These are phyloP conservation scores for Pangasianodon gigas DNA, from an alignment of 2,113 vertebrate genomes.

Conservation along the genomic window DNA sequence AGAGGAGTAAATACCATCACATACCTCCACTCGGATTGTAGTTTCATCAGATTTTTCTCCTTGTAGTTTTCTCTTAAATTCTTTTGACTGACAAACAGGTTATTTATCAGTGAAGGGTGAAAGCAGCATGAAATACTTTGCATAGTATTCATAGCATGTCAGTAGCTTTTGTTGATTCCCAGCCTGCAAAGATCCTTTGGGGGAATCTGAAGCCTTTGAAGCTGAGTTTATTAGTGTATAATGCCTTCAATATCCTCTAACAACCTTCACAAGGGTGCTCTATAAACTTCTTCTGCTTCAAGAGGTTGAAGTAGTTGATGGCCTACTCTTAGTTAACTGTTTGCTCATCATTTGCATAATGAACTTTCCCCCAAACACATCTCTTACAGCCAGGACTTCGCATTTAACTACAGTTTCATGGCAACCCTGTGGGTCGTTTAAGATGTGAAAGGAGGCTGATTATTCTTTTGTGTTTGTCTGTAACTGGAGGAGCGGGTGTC, in stretches of 20 bases:
- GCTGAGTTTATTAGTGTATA: constrained; percentile 17
- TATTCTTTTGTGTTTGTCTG: constrained; percentile 36
- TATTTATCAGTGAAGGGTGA: neutral
- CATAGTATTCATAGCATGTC: constrained; percentile 32
- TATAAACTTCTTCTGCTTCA: constrained; percentile 14
- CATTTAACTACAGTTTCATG: constrained; percentile 44
- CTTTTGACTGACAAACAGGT: constrained; percentile 13
- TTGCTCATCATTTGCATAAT: constrained; percentile 23
- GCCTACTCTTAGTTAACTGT: constrained; percentile 2
- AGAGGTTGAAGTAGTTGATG: constrained; percentile 30
- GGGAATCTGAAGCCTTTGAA: constrained; percentile 25
- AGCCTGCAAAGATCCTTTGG: constrained; percentile 1
- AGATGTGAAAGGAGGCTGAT: constrained; percentile 12
- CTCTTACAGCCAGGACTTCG: constrained; percentile 27
- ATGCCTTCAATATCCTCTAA: constrained; percentile 2
- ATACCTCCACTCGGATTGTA: neutral
- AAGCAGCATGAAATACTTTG: neutral
- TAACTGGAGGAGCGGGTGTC: constrained; percentile 23
- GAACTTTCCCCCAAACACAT: constrained; percentile 25
- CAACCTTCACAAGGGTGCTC: neutral
- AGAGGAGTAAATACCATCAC: neutral
- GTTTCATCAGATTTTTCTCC: neutral
- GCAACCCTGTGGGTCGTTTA: constrained; percentile 19
- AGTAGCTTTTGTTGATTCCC: constrained; percentile 15
- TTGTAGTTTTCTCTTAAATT: neutral